A percentile compares a stretch with the other conserved stretches of the same genome.
Conservation (phyloP, 2,113 vertebrate genomes). For the Etheostoma spectabile region DNA sequence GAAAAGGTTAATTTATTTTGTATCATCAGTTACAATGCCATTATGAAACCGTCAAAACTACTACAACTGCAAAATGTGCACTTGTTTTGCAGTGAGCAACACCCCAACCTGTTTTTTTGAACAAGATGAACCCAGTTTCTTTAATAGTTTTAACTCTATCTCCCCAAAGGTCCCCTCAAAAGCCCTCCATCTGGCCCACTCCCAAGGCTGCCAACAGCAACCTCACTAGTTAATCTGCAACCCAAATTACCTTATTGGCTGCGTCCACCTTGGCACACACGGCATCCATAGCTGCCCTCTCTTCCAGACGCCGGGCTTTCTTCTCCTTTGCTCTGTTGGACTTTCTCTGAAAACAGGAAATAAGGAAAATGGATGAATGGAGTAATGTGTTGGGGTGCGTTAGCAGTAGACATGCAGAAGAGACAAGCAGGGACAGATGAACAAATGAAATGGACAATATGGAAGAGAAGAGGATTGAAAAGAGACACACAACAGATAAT, state of each 20-base stretch:
- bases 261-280: conserved; percentile 94
- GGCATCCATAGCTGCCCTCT: conserved; percentile 93
- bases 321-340: conserved; percentile 95
- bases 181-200: background rate
- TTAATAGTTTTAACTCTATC: background rate
- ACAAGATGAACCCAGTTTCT: background rate
- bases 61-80: background rate
- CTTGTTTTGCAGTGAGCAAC: background rate
- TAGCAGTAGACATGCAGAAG: no score
- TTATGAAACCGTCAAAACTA: conserved; percentile 9
- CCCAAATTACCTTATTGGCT: conserved; percentile 90
- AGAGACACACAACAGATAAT: background rate
- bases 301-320: conserved; percentile 92
- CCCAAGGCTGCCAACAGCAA: background rate
- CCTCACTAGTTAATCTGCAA: background rate
- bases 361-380: background rate
- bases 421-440: background rate
- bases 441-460: background rate
- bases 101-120: background rate
- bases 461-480: background rate
- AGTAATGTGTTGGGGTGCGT: background rate
- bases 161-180: background rate
- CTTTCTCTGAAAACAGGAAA: conserved; percentile 86
- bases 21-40: background rate
- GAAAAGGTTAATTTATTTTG: conserved; percentile 27